These are phyloP conservation scores for Nomada fabriciana DNA, from an alignment of 2,888 invertebrate genomes.

Conservation along the genomic window DNA sequence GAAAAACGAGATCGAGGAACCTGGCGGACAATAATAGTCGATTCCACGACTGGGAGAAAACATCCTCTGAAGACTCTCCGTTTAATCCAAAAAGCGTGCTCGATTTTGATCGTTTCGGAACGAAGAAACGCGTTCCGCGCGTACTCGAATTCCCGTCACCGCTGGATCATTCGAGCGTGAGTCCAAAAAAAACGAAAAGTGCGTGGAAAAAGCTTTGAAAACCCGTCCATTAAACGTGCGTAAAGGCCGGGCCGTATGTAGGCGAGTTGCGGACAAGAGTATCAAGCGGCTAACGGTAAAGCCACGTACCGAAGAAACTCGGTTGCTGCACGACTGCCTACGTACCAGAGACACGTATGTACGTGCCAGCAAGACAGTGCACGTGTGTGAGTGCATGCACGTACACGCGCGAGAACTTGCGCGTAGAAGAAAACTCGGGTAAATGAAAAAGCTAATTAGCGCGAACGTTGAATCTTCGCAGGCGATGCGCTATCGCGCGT, in stretches of 20 bases:
- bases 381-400: not conserved
- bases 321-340: conserved; percentile 75
- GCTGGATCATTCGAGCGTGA: conserved; percentile 29
- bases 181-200: conserved; percentile 14
- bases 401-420: not conserved
- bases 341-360: conserved; percentile 64
- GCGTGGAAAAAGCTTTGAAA: conserved; percentile 64
- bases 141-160: not conserved
- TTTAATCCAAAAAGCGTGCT: conserved; percentile 22
- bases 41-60: conserved; percentile 31
- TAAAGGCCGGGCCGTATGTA: conserved; percentile 70
- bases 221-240: conserved; percentile 72
- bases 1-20: not conserved
- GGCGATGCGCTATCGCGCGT: not conserved
- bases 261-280: conserved; percentile 73
- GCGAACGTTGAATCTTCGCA: conserved; percentile 13
- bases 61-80: conserved; percentile 27
- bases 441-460: conserved; percentile 53
- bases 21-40: not conserved
- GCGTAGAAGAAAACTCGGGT: conserved; percentile 39
- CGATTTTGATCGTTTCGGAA: conserved; percentile 19
- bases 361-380: not conserved
- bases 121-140: conserved; percentile 19
- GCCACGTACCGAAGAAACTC: conserved; percentile 80
- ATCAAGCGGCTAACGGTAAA: conserved; percentile 80